Evolutionary conservation across 2,113 vertebrate species (phyloP).

Genomic region (Xiphophorus hellerii): DNA sequence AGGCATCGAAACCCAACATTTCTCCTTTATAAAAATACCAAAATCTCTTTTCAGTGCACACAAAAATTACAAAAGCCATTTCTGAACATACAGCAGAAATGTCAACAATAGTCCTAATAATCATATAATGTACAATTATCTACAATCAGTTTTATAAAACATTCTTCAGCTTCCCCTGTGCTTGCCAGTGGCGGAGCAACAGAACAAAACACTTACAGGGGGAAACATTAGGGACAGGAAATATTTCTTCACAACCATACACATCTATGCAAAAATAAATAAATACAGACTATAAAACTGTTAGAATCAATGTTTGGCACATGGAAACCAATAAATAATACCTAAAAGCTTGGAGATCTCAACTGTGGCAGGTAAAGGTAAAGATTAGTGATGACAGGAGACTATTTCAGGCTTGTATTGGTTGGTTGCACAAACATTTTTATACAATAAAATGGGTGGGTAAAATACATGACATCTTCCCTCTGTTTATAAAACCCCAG

Average conservation of each 20-base stretch:
- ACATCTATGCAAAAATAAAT: slow-evolving; percentile 74
- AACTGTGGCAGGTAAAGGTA: slow-evolving; percentile 25
- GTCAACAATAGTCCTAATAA: slow-evolving; percentile 61
- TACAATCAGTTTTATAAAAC: slow-evolving; percentile 80
- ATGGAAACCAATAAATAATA: slow-evolving; percentile 61
- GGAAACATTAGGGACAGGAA: slow-evolving; percentile 52
- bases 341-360: slow-evolving; percentile 38
- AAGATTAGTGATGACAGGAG: slow-evolving; percentile 7
- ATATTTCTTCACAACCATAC: slow-evolving; percentile 61
- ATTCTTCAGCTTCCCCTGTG: slow-evolving; percentile 62
- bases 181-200: slow-evolving; percentile 53
- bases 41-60: slow-evolving; percentile 75
- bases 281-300: slow-evolving; percentile 75
- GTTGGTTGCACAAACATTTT: slow-evolving; percentile 57
- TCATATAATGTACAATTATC: slow-evolving; percentile 82
- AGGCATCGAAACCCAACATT: slow-evolving; percentile 55
- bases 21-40: slow-evolving; percentile 78
- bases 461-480: slow-evolving; percentile 40
- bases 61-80: slow-evolving; percentile 77
- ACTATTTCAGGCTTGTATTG: slow-evolving; percentile 43
- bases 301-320: slow-evolving; percentile 73
- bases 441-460: slow-evolving; percentile 47
- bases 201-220: slow-evolving; percentile 51
- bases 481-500: slow-evolving; percentile 10
- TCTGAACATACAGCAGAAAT: slow-evolving; percentile 68